These are phyloP conservation scores for Platycnemis pennipes DNA, from an alignment of 2,888 invertebrate genomes.

Conservation along the genomic window DNA sequence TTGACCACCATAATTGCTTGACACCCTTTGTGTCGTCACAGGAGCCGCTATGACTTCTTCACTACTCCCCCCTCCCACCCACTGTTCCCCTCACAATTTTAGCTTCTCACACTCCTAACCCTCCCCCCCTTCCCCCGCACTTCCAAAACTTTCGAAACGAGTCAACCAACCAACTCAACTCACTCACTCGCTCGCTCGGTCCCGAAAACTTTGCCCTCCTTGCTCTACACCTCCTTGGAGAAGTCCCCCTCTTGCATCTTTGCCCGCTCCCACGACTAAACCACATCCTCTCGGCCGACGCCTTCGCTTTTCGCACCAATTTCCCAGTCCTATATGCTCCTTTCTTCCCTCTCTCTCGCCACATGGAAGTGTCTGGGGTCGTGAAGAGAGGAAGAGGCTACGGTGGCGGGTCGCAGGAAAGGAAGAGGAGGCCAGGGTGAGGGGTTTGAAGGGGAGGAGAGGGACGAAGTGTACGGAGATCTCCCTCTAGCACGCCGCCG, in stretches of 20 bases:
- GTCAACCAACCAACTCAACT: constrained; percentile 62
- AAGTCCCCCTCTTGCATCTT: constrained; percentile 49
- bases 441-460: background rate
- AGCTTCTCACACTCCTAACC: background rate
- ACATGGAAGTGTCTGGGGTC: background rate
- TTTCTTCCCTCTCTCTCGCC: background rate
- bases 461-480: too few species aligned
- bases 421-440: background rate
- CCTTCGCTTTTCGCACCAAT: constrained; percentile 55
- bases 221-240: background rate
- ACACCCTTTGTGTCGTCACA: constrained; percentile 48
- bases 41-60: constrained; percentile 48
- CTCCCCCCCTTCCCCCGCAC: background rate
- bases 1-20: constrained; percentile 60
- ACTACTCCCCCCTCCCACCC: background rate
- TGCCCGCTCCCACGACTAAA: constrained; percentile 15
- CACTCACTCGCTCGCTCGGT: constrained; percentile 42
- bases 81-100: background rate
- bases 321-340: background rate
- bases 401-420: background rate
- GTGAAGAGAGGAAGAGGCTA: background rate
- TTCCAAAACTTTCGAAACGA: constrained; percentile 45
- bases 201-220: constrained; percentile 30
- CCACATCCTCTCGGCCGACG: constrained; percentile 19
- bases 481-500: background rate